Evolutionary conservation across 2,797 vertebrate species (phyloP), one percentile per base, ranked within the genome.

Genomic region (Phylloscopus collybita): DNA sequence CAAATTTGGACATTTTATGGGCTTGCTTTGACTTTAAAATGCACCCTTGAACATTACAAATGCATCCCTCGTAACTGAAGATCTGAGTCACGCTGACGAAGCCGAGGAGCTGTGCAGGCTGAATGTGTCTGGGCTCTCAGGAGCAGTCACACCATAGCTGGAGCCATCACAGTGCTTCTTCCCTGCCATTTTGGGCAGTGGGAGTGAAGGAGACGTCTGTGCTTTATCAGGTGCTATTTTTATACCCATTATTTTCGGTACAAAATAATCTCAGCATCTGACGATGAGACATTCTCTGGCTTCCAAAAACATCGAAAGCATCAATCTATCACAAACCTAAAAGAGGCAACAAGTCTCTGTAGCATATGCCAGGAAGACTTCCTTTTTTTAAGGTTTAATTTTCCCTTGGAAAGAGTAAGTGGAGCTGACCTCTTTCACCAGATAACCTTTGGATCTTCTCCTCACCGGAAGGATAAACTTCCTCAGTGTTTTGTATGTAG

Each of bases 201-300:
- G 81, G 92, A 91, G 75, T 40, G 69, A 67, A 83, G 80, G 88
- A 92, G 67, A 94, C 36, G n/a, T 26, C 87, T 93, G 81, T 82
- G 27, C 16, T 76, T 36, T 27, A 64, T 82, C 87, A 82, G 91
- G 79, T 85, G 87, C 42, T 96, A 69, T 86, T 95, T 96, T 95
- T 65, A 44, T 65, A 86, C 54, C 87, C 65, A 90, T 96, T 92
- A 88, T 83, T 94, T 93, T 91, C 86, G 72, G 80, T 92, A 69
- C 42, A 88, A 83, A 93, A 72, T 64, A 90, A 62, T 90, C 85
- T 91, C 85, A 90, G 82, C 75, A 88, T 93, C 80, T 92, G 90
- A 95, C 6, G 70, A 94, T 81, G 82, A 96, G 69, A 90, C 86
- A 92, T 86, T 44, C 47, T 75, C 70, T 81, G 75, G 38, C 80